Conservation (phyloP, 1,140 invertebrate species). For the Tribolium castaneum region DNA sequence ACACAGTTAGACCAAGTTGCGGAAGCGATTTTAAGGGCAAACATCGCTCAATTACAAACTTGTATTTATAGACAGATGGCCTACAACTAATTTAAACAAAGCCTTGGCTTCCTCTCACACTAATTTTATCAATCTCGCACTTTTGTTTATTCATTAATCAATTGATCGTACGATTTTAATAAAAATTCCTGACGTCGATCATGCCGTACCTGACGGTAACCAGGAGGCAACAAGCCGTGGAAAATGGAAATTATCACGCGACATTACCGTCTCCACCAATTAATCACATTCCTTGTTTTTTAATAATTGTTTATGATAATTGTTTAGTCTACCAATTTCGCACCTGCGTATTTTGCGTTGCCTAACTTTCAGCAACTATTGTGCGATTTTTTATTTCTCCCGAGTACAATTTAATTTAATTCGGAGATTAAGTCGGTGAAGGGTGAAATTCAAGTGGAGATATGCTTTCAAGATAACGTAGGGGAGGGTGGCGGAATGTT, state of each 20-base stretch:
- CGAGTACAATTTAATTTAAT: background rate
- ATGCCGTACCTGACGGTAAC: too few species aligned
- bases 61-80: background rate
- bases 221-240: too few species aligned
- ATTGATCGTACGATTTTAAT: too few species aligned
- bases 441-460: background rate
- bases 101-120: background rate
- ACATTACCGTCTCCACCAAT: background rate
- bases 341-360: constrained; percentile 21
- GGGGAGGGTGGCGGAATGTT: background rate
- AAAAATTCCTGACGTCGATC: too few species aligned
- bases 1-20: constrained; percentile 13
- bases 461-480: background rate
- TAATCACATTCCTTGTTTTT: background rate
- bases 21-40: constrained; percentile 23
- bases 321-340: constrained; percentile 7
- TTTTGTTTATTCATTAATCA: too few species aligned
- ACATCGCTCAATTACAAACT: background rate
- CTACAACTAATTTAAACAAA: background rate
- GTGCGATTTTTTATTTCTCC: background rate
- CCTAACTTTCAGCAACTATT: constrained; percentile 9
- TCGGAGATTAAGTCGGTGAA: background rate
- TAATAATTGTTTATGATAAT: background rate
- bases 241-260: background rate
- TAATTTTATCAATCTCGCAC: too few species aligned